These are phyloP conservation scores for Chalcosyrphus nemorum DNA, from an alignment of 2,888 invertebrate genomes.

Conservation along the genomic window DNA sequence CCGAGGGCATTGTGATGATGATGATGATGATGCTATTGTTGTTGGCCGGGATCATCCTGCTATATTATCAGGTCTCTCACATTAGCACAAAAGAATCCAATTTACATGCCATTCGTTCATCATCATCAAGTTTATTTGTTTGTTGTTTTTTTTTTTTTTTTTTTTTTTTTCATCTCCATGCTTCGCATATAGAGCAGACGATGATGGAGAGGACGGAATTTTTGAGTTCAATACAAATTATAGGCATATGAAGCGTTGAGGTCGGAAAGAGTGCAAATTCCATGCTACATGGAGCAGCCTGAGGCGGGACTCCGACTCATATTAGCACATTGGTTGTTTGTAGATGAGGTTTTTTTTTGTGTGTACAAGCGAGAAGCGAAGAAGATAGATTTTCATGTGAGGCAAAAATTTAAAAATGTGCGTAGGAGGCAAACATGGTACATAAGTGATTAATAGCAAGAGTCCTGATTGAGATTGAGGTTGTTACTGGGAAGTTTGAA, in stretches of 20 bases:
- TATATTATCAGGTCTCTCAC: slow-evolving; percentile 19
- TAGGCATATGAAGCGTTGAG: neutral
- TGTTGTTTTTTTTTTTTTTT: neutral
- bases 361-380: too few relatives aligned
- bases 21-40: slow-evolving; percentile 27
- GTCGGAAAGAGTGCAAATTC: slow-evolving; percentile 17
- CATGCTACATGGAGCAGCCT: neutral
- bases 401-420: too few relatives aligned
- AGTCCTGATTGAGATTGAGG: too few relatives aligned
- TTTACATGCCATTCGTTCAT: slow-evolving; percentile 55
- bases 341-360: too few relatives aligned
- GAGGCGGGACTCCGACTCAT: neutral
- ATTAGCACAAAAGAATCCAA: slow-evolving; percentile 46
- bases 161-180: neutral
- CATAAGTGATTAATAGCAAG: too few relatives aligned
- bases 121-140: slow-evolving; percentile 20
- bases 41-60: slow-evolving; percentile 30
- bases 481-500: too few relatives aligned
- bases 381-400: too few relatives aligned
- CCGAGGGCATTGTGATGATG: neutral
- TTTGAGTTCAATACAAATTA: neutral
- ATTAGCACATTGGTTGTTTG: neutral
- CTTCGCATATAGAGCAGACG: too few relatives aligned
- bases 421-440: too few relatives aligned
- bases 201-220: neutral